Conservation (phyloP, 2,113 vertebrate genomes). For the Vicugna pacos region DNA sequence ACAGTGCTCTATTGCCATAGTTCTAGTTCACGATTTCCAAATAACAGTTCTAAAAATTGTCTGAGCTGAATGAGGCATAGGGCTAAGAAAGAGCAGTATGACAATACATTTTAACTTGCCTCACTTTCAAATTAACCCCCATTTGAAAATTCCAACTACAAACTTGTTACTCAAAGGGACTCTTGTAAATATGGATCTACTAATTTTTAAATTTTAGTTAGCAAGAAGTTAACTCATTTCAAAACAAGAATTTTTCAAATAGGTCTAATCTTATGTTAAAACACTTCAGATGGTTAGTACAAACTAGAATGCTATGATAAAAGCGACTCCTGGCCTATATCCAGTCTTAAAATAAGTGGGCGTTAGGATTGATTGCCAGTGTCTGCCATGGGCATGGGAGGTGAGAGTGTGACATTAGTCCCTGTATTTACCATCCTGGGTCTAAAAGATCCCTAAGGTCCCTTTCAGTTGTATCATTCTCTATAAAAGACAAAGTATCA, state of each 20-base stretch:
- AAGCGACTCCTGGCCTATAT: neutral
- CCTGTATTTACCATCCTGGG: neutral
- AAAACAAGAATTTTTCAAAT: neutral
- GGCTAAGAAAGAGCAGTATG: neutral
- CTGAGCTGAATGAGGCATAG: neutral
- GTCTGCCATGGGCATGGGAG: neutral
- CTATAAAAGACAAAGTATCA: neutral
- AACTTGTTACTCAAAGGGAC: neutral
- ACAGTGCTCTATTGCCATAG: neutral
- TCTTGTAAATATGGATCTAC: neutral
- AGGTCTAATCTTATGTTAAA: neutral
- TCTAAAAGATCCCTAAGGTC: neutral
- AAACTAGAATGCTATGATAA: neutral
- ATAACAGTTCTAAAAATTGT: neutral
- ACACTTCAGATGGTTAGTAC: neutral
- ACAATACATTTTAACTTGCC: neutral
- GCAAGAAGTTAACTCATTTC: neutral
- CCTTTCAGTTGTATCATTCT: neutral
- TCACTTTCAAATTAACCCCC: neutral
- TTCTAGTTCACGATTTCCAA: neutral
- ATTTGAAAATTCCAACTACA: neutral
- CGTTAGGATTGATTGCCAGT: neutral
- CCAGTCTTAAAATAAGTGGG: neutral
- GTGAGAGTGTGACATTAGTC: neutral
- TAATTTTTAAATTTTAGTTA: conserved; percentile 35